Conservation (phyloP, 2,113 vertebrate species). For the Sclerurus mexicanus region DNA sequence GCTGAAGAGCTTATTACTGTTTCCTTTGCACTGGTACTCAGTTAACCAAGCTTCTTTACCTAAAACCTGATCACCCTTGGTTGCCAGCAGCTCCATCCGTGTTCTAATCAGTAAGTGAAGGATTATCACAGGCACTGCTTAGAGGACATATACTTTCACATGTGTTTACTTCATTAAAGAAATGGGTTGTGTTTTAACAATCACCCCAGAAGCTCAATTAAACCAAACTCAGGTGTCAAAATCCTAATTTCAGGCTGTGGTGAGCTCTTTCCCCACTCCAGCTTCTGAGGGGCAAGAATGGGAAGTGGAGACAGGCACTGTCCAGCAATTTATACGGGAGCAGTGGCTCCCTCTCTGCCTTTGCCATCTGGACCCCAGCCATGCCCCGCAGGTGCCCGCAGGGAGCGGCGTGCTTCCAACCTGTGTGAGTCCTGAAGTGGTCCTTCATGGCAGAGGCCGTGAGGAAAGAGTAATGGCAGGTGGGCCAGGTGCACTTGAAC, state of each 20-base stretch:
- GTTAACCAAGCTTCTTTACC: background rate
- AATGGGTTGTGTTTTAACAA: background rate
- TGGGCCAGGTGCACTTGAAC: conserved; percentile 93
- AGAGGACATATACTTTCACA: background rate
- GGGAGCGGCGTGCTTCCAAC: conserved; percentile 69
- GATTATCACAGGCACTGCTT: background rate
- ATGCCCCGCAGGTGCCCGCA: rapidly evolving
- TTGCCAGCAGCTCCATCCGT: background rate
- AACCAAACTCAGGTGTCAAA: background rate
- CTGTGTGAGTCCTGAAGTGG: conserved; percentile 97
- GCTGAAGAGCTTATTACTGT: conserved; percentile 10
- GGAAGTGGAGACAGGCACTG: background rate
- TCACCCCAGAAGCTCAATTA: background rate
- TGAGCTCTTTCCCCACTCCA: background rate
- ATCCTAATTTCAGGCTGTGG: background rate
- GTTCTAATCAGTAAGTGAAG: background rate
- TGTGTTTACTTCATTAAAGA: background rate
- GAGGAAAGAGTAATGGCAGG: conserved; percentile 97
- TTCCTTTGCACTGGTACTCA: background rate
- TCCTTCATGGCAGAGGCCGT: conserved; percentile 97
- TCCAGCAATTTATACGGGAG: background rate
- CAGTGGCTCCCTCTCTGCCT: background rate
- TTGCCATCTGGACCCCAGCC: rapidly evolving
- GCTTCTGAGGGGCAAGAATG: background rate
- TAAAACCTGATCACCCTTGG: background rate